phyloP scores from a whole-genome alignment of 1,140 invertebrate species.

The Vanessa tameamea region DNA sequence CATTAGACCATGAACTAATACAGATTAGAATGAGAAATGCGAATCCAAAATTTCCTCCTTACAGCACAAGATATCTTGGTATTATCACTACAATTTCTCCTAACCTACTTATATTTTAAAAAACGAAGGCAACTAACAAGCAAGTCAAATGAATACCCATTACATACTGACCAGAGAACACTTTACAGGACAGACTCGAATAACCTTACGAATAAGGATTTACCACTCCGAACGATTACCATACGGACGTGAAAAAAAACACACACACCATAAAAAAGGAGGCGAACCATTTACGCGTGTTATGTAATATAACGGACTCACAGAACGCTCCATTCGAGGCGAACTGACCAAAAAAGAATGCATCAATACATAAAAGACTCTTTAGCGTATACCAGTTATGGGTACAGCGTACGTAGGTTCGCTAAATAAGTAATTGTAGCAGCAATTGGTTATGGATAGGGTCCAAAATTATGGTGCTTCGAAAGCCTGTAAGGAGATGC shows the following conservation, averaged over 20 bases:
- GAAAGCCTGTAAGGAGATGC: conserved; percentile 52
- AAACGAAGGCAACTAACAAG: background rate
- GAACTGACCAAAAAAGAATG: conserved; percentile 49
- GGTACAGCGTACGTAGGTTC: conserved; percentile 47
- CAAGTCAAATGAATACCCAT: background rate
- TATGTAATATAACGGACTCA: conserved; percentile 28
- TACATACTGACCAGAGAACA: background rate
- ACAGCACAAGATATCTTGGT: no score
- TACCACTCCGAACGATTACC: conserved; percentile 26
- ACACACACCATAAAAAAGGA: conserved; percentile 24
- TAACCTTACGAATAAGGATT: conserved; percentile 24
- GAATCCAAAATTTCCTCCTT: no score
- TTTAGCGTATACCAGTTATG: conserved; percentile 51
- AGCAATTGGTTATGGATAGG: conserved; percentile 54
- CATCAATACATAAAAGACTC: conserved; percentile 52
- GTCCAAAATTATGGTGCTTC: conserved; percentile 60
- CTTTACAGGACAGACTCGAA: background rate
- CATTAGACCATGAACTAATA: no score
- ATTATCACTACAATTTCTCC: background rate
- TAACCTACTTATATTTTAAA: background rate
- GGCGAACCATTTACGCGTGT: conserved; percentile 27
- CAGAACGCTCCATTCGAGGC: conserved; percentile 40
- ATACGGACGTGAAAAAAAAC: conserved; percentile 31
- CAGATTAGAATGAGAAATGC: no score
- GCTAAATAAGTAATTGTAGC: conserved; percentile 55